A percentile compares a stretch with the other conserved stretches of the same genome.
phyloP scores from a whole-genome alignment of 2,797 vertebrate genomes.

The Eidolon dupreanum region DNA sequence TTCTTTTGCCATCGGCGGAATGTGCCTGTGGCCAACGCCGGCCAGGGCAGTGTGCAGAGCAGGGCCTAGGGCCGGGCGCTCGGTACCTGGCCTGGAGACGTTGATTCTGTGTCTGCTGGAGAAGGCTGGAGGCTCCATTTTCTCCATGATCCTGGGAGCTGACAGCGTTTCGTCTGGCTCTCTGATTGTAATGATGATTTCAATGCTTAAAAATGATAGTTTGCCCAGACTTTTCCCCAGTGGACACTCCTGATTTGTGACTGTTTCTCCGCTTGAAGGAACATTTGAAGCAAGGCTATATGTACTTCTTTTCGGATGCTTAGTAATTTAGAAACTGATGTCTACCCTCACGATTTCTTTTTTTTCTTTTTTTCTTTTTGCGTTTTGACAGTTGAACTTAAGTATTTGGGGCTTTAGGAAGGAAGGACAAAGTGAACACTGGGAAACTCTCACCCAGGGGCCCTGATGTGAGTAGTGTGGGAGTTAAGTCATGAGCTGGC shows the following conservation, averaged over 20 bases:
- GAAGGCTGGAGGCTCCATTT: neutral
- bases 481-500: neutral
- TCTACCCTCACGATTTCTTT: neutral
- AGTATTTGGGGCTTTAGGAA: neutral
- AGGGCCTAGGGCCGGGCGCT: neutral
- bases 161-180: neutral
- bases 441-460: neutral
- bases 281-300: neutral
- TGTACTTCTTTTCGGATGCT: neutral
- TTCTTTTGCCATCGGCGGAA: neutral
- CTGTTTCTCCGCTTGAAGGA: neutral
- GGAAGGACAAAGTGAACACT: neutral
- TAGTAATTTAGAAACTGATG: neutral
- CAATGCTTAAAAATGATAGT: neutral
- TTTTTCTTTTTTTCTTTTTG: neutral
- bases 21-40: neutral
- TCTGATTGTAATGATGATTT: neutral
- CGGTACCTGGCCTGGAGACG: rapidly evolving
- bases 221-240: neutral
- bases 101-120: neutral
- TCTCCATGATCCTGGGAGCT: neutral
- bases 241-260: neutral
- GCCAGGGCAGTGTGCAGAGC: too few species aligned
- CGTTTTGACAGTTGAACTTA: neutral
- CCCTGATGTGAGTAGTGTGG: neutral